phyloP scores from a whole-genome alignment of 2,113 vertebrate genomes.

The Nesospiza acunhae region DNA sequence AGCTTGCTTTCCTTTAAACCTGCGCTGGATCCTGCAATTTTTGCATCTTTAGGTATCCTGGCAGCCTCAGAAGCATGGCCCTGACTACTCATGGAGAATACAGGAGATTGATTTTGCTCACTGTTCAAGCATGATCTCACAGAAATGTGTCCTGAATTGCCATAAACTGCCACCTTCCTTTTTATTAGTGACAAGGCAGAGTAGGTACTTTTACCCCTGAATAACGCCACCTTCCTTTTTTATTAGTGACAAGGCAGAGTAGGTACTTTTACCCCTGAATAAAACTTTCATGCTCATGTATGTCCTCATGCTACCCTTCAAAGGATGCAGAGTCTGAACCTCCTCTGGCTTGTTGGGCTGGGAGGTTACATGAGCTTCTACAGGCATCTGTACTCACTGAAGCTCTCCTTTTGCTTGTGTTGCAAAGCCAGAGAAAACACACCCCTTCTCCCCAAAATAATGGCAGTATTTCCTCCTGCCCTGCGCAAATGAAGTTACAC shows the following conservation, averaged over 20 bases:
- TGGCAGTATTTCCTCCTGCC: not conserved
- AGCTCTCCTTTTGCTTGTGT: not conserved
- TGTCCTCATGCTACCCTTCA: not conserved
- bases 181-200: not conserved
- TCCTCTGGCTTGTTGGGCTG: not conserved
- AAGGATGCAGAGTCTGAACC: not conserved
- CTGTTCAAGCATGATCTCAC: not conserved
- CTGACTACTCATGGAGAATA: not conserved
- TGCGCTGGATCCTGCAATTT: not conserved
- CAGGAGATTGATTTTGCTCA: not conserved
- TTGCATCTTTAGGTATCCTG: not conserved
- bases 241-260: not conserved
- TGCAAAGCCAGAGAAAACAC: not conserved
- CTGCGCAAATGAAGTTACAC: not conserved
- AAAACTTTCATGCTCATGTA: not conserved
- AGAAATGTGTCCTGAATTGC: not conserved
- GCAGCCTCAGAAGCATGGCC: not conserved
- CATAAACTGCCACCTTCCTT: not conserved
- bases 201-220: not conserved
- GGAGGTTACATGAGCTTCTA: not conserved
- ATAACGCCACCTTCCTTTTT: not conserved
- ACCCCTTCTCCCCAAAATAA: not conserved
- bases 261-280: not conserved
- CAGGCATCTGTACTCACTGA: not conserved
- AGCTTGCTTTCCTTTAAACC: not conserved